phyloP scores from a whole-genome alignment of 2,113 vertebrate species.

The Gulo gulo region DNA sequence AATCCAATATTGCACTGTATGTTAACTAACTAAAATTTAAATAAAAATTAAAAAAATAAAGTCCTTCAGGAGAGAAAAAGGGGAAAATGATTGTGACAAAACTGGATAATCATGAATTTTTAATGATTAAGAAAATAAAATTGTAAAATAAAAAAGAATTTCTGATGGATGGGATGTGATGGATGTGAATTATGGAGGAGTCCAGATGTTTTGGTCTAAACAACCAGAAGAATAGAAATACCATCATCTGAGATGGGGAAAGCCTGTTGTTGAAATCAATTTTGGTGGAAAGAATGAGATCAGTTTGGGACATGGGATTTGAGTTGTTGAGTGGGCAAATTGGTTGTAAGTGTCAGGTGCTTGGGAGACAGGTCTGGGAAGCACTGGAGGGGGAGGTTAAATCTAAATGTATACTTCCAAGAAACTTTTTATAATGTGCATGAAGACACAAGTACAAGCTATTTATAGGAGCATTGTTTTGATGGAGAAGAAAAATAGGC shows the following conservation, averaged over 20 bases:
- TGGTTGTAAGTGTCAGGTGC: not conserved
- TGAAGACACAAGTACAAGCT: not conserved
- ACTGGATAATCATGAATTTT: not conserved
- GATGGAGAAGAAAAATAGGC: constrained; percentile 18
- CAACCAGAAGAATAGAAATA: not conserved
- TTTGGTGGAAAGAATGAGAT: not conserved
- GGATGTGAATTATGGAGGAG: not conserved
- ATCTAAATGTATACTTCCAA: not conserved
- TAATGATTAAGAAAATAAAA: not conserved
- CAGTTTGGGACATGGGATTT: not conserved
- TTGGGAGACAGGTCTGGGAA: not conserved
- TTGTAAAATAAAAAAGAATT: not conserved
- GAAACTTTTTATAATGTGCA: not conserved
- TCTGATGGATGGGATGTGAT: not conserved
- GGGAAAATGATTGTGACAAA: not conserved
- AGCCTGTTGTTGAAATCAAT: not conserved
- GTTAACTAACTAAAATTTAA: not conserved
- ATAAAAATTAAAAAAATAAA: not conserved
- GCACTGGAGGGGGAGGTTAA: not conserved
- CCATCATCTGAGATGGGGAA: not conserved
- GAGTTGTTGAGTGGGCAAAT: not conserved
- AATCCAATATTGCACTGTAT: too few relatives aligned
- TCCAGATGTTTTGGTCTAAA: not conserved
- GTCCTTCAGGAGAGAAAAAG: not conserved
- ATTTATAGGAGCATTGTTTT: constrained; percentile 14